Evolutionary conservation across 2,797 vertebrate species (phyloP), one percentile per base, ranked within the genome.

Genomic region (Petrocephalus schoutedeni): DNA sequence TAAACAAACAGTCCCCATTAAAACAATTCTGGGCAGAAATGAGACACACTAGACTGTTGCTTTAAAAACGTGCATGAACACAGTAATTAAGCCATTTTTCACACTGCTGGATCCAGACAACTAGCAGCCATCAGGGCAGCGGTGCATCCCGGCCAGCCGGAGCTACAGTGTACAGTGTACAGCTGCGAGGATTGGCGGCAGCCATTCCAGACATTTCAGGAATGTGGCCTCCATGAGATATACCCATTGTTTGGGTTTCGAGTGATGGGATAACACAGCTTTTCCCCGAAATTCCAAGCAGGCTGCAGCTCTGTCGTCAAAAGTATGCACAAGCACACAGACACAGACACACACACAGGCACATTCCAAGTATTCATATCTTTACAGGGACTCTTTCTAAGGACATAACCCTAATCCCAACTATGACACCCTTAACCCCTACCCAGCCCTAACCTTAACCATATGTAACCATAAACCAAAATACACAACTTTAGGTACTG

Each of bases 201-300:
- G 93, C 89, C 89, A 97, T 95, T 89, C 92, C 90, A 96, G 93
- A 89, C 89, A 96, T 96, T 93, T 94, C 86, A 96, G 93, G 95
- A 95, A 97, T 96, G 94, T 87, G 92, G 91, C 89, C 91, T 93
- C 93, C 91, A 92, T 86, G 85, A 86, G 56, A 85, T 54, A 56
- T 85, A 7, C 74, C 49, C 23, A 56, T 56, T 85, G 53, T 56
- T 53, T 85, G 82, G 82, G 74, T 80, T 80, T 80, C 41, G 19
- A 49, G 74, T 49, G 41, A 19, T 3, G 7, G 41, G 74, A 19
- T 49, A 80, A 49, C 74, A 80, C 16, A 80, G 74, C 16, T 80
- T 49, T 80, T 80, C 41, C 74, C 41, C 3, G 74, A 80, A 80
- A 80, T 45, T 80, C 36, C 19, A 9, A 2, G 74, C 16, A 49